Conservation (phyloP, 2,888 invertebrate genomes). For the Chalcis sispes region DNA sequence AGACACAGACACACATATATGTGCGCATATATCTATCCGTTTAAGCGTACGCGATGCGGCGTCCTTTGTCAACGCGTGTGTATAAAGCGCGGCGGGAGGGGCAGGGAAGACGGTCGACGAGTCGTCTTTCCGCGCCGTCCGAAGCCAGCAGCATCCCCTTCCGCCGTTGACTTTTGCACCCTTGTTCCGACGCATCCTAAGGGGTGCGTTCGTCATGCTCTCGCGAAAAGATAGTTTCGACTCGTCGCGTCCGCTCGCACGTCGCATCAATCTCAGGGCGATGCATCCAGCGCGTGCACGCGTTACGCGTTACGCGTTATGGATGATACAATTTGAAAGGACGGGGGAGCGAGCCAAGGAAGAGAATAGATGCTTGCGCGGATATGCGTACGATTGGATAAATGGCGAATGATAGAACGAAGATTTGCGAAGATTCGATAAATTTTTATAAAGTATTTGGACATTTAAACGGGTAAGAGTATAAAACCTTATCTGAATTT, state of each 20-base stretch:
- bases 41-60: too few relatives aligned
- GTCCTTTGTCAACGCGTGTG: not conserved
- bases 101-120: not conserved
- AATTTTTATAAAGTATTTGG: too few relatives aligned
- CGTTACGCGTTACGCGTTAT: too few relatives aligned
- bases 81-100: not conserved
- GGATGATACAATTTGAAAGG: too few relatives aligned
- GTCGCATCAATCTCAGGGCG: slow-evolving; percentile 67
- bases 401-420: slow-evolving; percentile 55
- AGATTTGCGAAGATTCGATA: not conserved
- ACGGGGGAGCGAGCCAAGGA: too few relatives aligned
- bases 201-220: too few relatives aligned
- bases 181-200: too few relatives aligned
- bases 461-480: too few relatives aligned
- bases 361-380: not conserved
- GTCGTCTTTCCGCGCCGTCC: not conserved
- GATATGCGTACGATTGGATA: not conserved
- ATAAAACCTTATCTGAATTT: too few relatives aligned
- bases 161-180: too few relatives aligned
- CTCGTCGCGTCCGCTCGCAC: slow-evolving; percentile 53
- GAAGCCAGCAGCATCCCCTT: not conserved
- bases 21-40: too few relatives aligned
- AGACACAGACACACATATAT: too few relatives aligned
- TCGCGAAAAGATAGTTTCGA: not conserved
- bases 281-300: slow-evolving; percentile 50